These are phyloP conservation scores for Taenioides sp. DNA, from an alignment of 2,797 vertebrate genomes.

Conservation along the genomic window DNA sequence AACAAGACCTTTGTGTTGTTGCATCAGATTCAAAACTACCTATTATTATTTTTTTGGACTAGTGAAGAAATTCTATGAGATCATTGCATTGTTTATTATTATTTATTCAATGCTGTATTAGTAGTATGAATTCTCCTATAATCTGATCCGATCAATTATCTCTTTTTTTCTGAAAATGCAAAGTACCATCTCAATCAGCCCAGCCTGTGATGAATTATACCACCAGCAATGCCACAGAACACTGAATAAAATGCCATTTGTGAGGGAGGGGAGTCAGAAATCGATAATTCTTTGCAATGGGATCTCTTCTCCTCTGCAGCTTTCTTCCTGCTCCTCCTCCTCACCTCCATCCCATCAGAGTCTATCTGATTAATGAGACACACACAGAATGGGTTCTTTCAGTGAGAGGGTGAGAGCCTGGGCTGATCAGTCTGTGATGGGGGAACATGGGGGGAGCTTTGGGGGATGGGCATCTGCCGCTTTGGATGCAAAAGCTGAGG, in stretches of 20 bases:
- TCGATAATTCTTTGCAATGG: conserved; percentile 59
- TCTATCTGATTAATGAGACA: conserved; percentile 70
- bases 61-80: neutral
- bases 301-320: conserved; percentile 47
- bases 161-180: conserved; percentile 3
- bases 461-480: conserved; percentile 34
- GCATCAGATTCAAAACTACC: no score
- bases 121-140: no score
- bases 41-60: neutral
- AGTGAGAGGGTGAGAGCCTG: conserved; percentile 14
- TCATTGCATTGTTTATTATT: conserved; percentile 6
- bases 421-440: conserved; percentile 26
- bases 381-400: conserved; percentile 49
- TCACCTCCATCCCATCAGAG: conserved; percentile 21
- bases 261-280: conserved; percentile 55
- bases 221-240: conserved; percentile 38
- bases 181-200: conserved; percentile 17
- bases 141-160: no score
- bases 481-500: conserved; percentile 26
- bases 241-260: conserved; percentile 51
- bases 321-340: conserved; percentile 21
- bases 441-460: conserved; percentile 10
- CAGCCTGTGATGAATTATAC: conserved; percentile 32
- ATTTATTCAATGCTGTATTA: no score
- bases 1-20: neutral